phyloP scores from a whole-genome alignment of 2,113 vertebrate species.

The Chrysemys picta region DNA sequence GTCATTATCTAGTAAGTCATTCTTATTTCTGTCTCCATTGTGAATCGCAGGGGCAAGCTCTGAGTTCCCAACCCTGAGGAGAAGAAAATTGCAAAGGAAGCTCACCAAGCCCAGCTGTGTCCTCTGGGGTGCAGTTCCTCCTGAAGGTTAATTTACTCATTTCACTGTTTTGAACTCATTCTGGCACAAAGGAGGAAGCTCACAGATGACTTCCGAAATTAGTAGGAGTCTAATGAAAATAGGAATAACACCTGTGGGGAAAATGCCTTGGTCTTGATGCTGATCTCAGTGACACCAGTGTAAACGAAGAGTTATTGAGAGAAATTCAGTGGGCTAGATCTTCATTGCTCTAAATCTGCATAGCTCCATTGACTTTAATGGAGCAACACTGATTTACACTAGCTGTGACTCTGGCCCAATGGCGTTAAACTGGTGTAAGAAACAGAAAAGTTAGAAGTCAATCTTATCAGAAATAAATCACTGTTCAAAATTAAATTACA shows the following conservation, averaged over 20 bases:
- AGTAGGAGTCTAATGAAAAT: constrained; percentile 36
- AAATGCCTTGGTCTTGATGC: constrained; percentile 11
- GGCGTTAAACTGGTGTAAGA: not conserved
- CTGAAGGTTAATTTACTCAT: not conserved
- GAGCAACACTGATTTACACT: not conserved
- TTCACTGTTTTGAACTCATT: not conserved
- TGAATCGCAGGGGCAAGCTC: not conserved
- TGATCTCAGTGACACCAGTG: not conserved
- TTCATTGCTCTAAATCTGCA: not conserved
- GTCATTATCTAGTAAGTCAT: not conserved
- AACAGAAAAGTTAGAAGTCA: not conserved
- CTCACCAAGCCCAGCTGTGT: constrained; percentile 7
- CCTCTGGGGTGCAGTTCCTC: not conserved
- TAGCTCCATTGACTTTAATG: not conserved
- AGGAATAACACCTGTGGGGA: constrained; percentile 26
- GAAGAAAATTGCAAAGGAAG: not conserved
- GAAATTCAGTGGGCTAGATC: not conserved
- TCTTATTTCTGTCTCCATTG: not conserved
- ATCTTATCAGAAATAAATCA: not conserved
- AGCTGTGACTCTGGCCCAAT: not conserved
- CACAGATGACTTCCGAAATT: constrained; percentile 31
- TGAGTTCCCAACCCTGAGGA: not conserved
- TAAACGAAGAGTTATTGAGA: not conserved
- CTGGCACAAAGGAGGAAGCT: constrained; percentile 6
- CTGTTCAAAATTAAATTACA: not conserved